A percentile compares a stretch with the other conserved stretches of the same genome.
These are phyloP conservation scores for Liodrosophila aerea DNA, from an alignment of 2,888 invertebrate species.

Conservation along the genomic window DNA sequence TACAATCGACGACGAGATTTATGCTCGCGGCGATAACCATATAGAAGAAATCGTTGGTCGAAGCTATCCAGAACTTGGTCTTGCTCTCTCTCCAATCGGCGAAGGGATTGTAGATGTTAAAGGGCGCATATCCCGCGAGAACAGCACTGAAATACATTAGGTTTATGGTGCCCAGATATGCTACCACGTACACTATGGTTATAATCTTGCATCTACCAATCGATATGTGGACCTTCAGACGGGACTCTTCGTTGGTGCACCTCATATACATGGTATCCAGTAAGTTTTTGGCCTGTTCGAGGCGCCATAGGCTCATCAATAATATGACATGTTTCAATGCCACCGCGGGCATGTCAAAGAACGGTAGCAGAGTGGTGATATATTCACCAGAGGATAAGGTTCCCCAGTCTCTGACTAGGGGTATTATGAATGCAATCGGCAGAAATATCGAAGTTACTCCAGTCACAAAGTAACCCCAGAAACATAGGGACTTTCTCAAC, in stretches of 20 bases:
- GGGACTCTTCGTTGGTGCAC: neutral
- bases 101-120: constrained; percentile 31
- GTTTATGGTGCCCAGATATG: constrained; percentile 18
- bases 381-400: constrained; percentile 14
- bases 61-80: constrained; percentile 12
- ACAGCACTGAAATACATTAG: constrained; percentile 9
- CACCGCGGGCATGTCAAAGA: constrained; percentile 26
- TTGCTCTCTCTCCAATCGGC: constrained; percentile 26
- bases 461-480: neutral
- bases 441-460: constrained; percentile 1
- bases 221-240: constrained; percentile 8
- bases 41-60: constrained; percentile 8
- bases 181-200: constrained; percentile 3
- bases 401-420: constrained; percentile 15
- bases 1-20: constrained; percentile 12
- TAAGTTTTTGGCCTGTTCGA: constrained; percentile 21
- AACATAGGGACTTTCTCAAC: neutral
- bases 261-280: constrained; percentile 22
- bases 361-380: constrained; percentile 13
- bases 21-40: constrained; percentile 2
- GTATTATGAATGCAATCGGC: constrained; percentile 9
- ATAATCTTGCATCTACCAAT: constrained; percentile 18
- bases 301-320: constrained; percentile 20
- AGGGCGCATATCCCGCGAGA: constrained; percentile 14
- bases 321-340: constrained; percentile 19